A percentile compares a stretch with the other conserved stretches of the same genome.
These are phyloP conservation scores for Poecilus cupreus DNA, from an alignment of 2,888 invertebrate genomes.

Conservation along the genomic window DNA sequence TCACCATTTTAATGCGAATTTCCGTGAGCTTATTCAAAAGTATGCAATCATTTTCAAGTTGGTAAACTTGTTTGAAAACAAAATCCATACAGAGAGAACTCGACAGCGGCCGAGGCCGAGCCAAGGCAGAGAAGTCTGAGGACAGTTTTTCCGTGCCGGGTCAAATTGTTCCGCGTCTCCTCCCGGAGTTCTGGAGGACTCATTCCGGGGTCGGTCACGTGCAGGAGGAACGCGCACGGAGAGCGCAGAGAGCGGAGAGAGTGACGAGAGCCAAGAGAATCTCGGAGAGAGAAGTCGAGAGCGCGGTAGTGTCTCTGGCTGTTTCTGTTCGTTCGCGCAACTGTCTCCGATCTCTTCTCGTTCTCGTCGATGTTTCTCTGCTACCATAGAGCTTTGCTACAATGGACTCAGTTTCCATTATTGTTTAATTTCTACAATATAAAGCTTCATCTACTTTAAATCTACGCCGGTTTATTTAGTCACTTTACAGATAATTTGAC, in stretches of 20 bases:
- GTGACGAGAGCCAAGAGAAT: not conserved
- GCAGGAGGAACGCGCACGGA: conserved; percentile 1
- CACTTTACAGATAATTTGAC: too few species aligned
- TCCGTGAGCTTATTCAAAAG: conserved; percentile 47
- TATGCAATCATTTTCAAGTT: conserved; percentile 55
- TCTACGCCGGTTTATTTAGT: too few species aligned
- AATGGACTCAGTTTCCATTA: not conserved
- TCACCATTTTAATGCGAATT: conserved; percentile 50
- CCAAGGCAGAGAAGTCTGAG: not conserved
- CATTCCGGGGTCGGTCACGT: conserved; percentile 46
- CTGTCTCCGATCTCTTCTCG: conserved; percentile 34
- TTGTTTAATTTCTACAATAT: too few species aligned
- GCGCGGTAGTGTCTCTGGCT: not conserved
- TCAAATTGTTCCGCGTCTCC: not conserved
- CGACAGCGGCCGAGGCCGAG: not conserved
- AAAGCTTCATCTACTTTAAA: too few species aligned
- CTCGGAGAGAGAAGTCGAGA: not conserved
- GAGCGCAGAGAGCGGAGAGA: not conserved
- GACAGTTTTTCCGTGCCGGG: conserved; percentile 25
- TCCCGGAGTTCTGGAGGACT: conserved; percentile 9
- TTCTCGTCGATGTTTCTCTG: not conserved
- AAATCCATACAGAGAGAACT: conserved; percentile 40
- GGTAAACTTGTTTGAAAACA: conserved; percentile 57
- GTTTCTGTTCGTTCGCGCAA: not conserved
- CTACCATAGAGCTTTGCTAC: not conserved